Evolutionary conservation across 1,140 invertebrate species (phyloP), one percentile per base, ranked within the genome.

Genomic region (Drosophila yakuba): DNA sequence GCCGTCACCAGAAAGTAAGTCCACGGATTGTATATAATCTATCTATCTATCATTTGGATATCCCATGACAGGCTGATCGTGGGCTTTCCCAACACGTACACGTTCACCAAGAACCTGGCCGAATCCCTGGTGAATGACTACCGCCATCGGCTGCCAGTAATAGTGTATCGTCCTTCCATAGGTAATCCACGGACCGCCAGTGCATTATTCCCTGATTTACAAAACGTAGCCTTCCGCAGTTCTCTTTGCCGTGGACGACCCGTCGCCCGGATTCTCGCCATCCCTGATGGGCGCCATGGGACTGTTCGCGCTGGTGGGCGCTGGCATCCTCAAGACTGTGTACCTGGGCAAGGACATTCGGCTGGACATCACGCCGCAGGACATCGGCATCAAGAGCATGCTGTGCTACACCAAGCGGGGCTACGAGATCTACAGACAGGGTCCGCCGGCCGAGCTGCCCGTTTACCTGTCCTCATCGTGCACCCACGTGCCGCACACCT

Each of bases 91-190:
- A 98, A 98, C 78, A 97, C 97, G 0, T 98, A 98, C 64, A 97
- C 96, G 0, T 98, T 97, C 73, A 96, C 96, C 0, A 98, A 98
- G 91, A 95, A 95, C 41, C 90, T 98, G 58, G 96, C 96, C 0
- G 97, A 98, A 80, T 94, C 95, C 59, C 94, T 97, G 17, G 92
- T 97, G 1, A 94, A 94, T 28, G 96, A 97, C 75, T 94, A 96
- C 76, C 94, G 93, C 39, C 61, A 94, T 17, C 86, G 93, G 7
- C 82, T 99, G 39, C 98, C 98, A 0, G 92, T 96, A 6, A 94
- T 97, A 3, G 96, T 99, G 69, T 95, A 98, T 50, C 94, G 98
- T 80, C 98, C 98, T 0, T 98, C 98, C 0, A 98, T 99, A 85
- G 96, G 91, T 91, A 35, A 61, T 63, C 14, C 7, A 14, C 2